phyloP scores from a whole-genome alignment of 1,140 invertebrate genomes.

The Manduca sexta region DNA sequence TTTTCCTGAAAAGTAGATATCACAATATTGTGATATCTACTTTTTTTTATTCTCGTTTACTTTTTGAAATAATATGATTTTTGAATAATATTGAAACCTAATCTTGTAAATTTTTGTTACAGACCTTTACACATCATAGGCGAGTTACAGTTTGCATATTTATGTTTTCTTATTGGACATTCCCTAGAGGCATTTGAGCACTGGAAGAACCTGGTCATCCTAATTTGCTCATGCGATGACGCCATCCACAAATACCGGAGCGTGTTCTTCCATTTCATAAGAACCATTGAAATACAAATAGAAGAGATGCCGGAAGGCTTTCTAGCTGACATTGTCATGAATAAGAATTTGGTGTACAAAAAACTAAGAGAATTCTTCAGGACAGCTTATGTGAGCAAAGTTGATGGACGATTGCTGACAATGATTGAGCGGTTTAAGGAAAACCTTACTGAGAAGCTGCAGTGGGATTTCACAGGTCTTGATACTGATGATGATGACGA shows the following conservation, averaged over 20 bases:
- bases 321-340: conserved; percentile 92
- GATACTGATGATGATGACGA: conserved; percentile 91
- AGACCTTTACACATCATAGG: conserved; percentile 78
- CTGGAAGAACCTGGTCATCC: conserved; percentile 90
- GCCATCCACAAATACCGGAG: conserved; percentile 81
- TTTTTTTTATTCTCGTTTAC: too few species aligned
- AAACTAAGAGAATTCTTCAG: conserved; percentile 87
- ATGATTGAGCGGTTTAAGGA: conserved; percentile 82
- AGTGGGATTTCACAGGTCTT: conserved; percentile 91
- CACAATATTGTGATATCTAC: too few species aligned
- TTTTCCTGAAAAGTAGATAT: too few species aligned
- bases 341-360: conserved; percentile 92
- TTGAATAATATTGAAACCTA: too few species aligned
- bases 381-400: conserved; percentile 78
- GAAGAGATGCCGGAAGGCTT: conserved; percentile 92
- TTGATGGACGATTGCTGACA: conserved; percentile 80
- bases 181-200: conserved; percentile 96
- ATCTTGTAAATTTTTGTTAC: conserved; percentile 22
- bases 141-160: conserved; percentile 93
- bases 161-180: conserved; percentile 95
- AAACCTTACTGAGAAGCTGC: conserved; percentile 82
- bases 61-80: too few species aligned
- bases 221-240: conserved; percentile 89
- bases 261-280: conserved; percentile 87
- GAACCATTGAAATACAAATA: conserved; percentile 87